Base-by-base conservation (phyloP, 2,797 vertebrate species). In the Melanotaenia trifasciata region DNA sequence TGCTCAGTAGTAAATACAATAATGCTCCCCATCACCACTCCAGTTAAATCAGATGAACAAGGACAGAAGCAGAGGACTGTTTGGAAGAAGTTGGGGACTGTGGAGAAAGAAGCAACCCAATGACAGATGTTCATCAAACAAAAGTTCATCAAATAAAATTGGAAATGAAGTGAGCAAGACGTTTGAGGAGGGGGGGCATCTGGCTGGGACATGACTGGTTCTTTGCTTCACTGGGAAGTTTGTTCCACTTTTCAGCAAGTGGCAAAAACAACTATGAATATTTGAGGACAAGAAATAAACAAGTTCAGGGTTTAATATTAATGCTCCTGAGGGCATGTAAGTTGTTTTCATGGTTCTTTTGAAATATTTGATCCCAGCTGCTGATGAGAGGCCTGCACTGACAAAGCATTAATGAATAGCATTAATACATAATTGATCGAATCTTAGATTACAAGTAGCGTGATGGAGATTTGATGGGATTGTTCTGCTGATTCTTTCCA, bases 231-330 rank as follows among this genome's bases (percentile, higher is more conserved):
- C 73, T 78, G 78, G 72, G 87, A 92, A 92, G 84, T 91, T 92
- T 90, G 88, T 88, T 90, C 86, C 83, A 90, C 80, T 92, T 94
- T 89, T 76, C 66, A 13, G 12, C 84, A 92, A 92, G 80, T 86
- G 82, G 40, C 72, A 91, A 90, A 91, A 95, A 94, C 90, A 93
- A 90, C 84, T 84, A 92, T 94, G 80, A 93, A 94, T 94, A 94
- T 94, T 94, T 94, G 74, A 94, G 69, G 79, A 72, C 71, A 64
- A 88, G 90, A 90, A 90, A 92, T 92, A 94, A 94, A 94, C 90
- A 94, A 93, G 89, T 90, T 43, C 81, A 90, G 87, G 85, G 84
- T 93, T 93, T 84, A 93, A 94, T 93, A 94, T 95, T 93, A 89
- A 94, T 92, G 87, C 63, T 88, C 86, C 91, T 90, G 71, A 79